Conservation (phyloP, 2,797 vertebrate genomes). For the Sebastes ruberrimus region DNA sequence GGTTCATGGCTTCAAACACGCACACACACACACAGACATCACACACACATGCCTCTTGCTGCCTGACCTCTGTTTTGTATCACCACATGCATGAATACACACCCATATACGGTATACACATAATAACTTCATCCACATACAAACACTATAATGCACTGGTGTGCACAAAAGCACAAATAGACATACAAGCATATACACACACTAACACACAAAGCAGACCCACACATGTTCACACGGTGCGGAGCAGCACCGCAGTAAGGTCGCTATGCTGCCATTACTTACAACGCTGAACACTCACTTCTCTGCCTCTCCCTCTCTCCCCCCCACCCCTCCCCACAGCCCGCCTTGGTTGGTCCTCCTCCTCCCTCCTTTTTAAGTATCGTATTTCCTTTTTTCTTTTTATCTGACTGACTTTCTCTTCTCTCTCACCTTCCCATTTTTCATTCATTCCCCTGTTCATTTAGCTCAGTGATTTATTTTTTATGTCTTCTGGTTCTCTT, state of each 20-base stretch:
- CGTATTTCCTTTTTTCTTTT: slow-evolving; percentile 19
- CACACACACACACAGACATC: not conserved
- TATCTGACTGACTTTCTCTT: slow-evolving; percentile 28
- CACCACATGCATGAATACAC: not conserved
- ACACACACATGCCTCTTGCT: not conserved
- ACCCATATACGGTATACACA: not conserved
- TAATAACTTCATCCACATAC: not conserved
- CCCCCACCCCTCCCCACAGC: not conserved
- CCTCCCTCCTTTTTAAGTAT: not conserved
- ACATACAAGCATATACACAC: not conserved
- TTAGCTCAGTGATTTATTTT: slow-evolving; percentile 64
- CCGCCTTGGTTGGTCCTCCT: not conserved
- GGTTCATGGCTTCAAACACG: not conserved
- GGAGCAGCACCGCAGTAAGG: slow-evolving; percentile 48
- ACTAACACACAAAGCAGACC: not conserved
- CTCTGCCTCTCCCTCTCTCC: not conserved
- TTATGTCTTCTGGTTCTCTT: slow-evolving; percentile 38
- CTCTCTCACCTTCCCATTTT: slow-evolving; percentile 28
- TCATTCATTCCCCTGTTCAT: slow-evolving; percentile 56
- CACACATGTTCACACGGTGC: not conserved
- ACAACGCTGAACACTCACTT: slow-evolving; percentile 45
- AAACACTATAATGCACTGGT: not conserved
- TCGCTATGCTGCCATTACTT: slow-evolving; percentile 51
- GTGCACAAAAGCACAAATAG: not conserved
- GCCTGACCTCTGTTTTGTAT: slow-evolving; percentile 22